These are phyloP conservation scores for Lapara coniferarum DNA, from an alignment of 2,888 invertebrate species.

Conservation along the genomic window DNA sequence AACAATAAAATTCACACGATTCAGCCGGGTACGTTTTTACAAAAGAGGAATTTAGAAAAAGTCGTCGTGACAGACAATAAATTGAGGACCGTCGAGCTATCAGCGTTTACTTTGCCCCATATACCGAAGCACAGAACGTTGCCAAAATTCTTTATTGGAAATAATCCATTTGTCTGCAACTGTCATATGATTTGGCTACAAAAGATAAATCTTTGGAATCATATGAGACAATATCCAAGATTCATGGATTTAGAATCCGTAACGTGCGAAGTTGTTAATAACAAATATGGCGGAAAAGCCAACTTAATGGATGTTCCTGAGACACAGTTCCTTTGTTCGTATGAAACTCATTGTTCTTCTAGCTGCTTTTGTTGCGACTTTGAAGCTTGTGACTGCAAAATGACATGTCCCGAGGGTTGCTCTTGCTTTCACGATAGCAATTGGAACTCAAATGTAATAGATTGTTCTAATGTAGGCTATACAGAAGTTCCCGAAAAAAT, in stretches of 20 bases:
- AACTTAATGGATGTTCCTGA: slow-evolving; percentile 87
- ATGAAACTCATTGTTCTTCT: slow-evolving; percentile 92
- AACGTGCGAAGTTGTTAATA: slow-evolving; percentile 89
- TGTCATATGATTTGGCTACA: slow-evolving; percentile 95
- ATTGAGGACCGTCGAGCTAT: slow-evolving; percentile 88
- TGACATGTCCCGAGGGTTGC: slow-evolving; percentile 93
- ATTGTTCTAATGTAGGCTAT: slow-evolving; percentile 90
- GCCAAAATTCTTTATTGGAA: slow-evolving; percentile 91
- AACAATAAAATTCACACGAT: slow-evolving; percentile 89
- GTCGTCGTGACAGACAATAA: slow-evolving; percentile 90
- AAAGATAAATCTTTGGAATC: slow-evolving; percentile 89
- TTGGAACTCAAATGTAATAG: slow-evolving; percentile 92
- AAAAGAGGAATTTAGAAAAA: slow-evolving; percentile 88
- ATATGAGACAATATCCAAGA: slow-evolving; percentile 89
- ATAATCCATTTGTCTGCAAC: slow-evolving; percentile 93
- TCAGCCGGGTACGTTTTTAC: slow-evolving; percentile 88
- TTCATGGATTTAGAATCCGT: slow-evolving; percentile 90
- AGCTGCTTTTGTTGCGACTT: slow-evolving; percentile 94
- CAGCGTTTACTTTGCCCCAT: slow-evolving; percentile 87
- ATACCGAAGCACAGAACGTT: slow-evolving; percentile 86
- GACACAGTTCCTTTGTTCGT: slow-evolving; percentile 91
- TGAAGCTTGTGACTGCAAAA: slow-evolving; percentile 94
- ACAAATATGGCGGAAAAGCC: slow-evolving; percentile 85
- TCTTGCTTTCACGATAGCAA: slow-evolving; percentile 93
- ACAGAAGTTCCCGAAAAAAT: slow-evolving; percentile 89